phyloP scores from a whole-genome alignment of 2,113 vertebrate genomes.

The Orcinus orca region DNA sequence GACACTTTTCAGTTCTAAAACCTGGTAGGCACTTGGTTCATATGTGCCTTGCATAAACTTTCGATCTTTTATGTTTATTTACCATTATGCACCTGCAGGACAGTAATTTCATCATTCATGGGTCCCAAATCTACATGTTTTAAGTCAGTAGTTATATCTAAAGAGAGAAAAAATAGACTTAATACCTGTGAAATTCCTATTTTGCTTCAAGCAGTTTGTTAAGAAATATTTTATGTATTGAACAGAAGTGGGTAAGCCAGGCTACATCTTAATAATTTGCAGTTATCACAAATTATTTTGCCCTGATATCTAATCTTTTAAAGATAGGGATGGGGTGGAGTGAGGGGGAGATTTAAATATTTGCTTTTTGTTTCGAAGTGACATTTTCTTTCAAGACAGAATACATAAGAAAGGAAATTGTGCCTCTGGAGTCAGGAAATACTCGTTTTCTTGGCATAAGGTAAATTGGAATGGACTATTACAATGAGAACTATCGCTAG shows the following conservation, averaged over 20 bases:
- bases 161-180: slow-evolving; percentile 48
- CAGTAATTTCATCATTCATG: slow-evolving; percentile 16
- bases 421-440: slow-evolving; percentile 11
- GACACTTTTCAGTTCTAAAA: not conserved
- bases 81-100: slow-evolving; percentile 20
- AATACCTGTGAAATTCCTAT: slow-evolving; percentile 56
- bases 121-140: slow-evolving; percentile 11
- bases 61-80: slow-evolving; percentile 34
- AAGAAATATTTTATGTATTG: slow-evolving; percentile 42
- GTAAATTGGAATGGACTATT: slow-evolving; percentile 30
- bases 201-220: slow-evolving; percentile 59
- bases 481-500: not conserved
- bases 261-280: slow-evolving; percentile 41
- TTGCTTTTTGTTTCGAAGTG: not conserved
- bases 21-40: not conserved
- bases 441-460: slow-evolving; percentile 48
- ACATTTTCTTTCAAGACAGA: slow-evolving; percentile 24
- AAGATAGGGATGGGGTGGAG: not conserved
- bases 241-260: not conserved
- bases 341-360: not conserved
- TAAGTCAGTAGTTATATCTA: slow-evolving; percentile 42
- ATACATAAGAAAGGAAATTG: slow-evolving; percentile 13
- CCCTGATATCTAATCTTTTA: slow-evolving; percentile 27
- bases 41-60: not conserved
- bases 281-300: slow-evolving; percentile 41